Evolutionary conservation across 2,113 vertebrate genomes (phyloP), one percentile per base, ranked within the genome.

Genomic region (Neoarius graeffei): DNA sequence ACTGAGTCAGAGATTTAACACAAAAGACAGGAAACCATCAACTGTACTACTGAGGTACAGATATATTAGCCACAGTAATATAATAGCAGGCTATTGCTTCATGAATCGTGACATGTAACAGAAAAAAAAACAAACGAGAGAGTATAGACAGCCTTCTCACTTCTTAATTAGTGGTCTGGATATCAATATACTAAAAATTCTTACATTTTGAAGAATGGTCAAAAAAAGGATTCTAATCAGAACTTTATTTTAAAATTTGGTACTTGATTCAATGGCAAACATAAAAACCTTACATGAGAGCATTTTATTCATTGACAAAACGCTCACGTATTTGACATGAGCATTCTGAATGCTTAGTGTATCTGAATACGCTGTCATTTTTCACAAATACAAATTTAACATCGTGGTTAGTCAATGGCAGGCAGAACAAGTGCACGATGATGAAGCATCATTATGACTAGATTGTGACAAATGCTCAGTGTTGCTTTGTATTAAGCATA

Each of bases 11-110:
- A 69, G 50, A 15, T 67, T 81, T 54, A 81, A 27, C 60, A 86
- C 62, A 81, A 86, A 81, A 86, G 77, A 86, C 77, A 81, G 85
- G 85, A 86, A 81, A 81, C 20, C 13, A n/a, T 71, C 14, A 0
- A 66, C n/a, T 35, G 62, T 15, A 17, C 42, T 17, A 59, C 27
- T 57, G 27, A 84, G 2, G 48, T 56, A 27, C 14, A 76, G 7
- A 1, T 25, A 76, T 4, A 76, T 4, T 23, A 1, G 25, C 3
- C 73, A 50, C 17, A 56, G 50, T 35, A 56, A 56, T 27, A 79
- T 54, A 56, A 79, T 7, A 54, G 52, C 52, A 54, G 6, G 25
- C 50, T 14, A 13, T n/a, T 20, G 25, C 10, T 82, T 57, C 42
- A 42, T 42, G 42, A 42, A 42, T 42, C 20, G 30, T 62, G 15